phyloP scores from a whole-genome alignment of 2,888 invertebrate species.

The Eulithis prunata region DNA sequence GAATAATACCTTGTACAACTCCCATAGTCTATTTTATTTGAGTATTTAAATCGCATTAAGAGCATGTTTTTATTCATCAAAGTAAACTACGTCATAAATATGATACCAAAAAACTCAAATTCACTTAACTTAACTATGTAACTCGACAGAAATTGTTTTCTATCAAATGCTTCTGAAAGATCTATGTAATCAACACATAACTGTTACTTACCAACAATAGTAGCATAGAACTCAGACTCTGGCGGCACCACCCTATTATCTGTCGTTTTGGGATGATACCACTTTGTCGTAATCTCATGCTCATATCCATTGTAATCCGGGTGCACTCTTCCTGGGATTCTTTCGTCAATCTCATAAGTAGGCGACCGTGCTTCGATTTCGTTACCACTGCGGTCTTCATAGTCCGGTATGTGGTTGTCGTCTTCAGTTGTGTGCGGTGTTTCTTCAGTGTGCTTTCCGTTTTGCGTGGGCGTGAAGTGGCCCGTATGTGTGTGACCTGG shows the following conservation, averaged over 20 bases:
- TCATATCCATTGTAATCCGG: constrained; percentile 76
- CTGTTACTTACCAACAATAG: constrained; percentile 77
- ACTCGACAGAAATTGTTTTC: not conserved
- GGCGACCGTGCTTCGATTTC: constrained; percentile 69
- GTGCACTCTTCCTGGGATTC: constrained; percentile 60
- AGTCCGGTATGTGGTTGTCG: constrained; percentile 74
- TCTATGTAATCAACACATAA: not conserved
- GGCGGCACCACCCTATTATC: constrained; percentile 78
- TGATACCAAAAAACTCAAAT: too few species aligned
- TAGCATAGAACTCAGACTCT: constrained; percentile 78
- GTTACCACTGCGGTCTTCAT: constrained; percentile 64
- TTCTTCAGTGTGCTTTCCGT: constrained; percentile 63
- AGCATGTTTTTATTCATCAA: too few species aligned
- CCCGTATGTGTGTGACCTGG: constrained; percentile 69
- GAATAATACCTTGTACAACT: not conserved
- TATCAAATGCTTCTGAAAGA: constrained; percentile 2
- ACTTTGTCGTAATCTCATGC: constrained; percentile 74
- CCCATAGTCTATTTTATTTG: not conserved
- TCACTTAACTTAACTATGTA: too few species aligned
- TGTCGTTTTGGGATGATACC: constrained; percentile 78
- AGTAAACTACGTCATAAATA: too few species aligned
- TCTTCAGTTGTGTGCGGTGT: constrained; percentile 79
- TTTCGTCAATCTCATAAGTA: constrained; percentile 66
- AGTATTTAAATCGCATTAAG: not conserved
- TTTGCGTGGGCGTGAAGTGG: constrained; percentile 68